phyloP scores from a whole-genome alignment of 2,113 vertebrate genomes.

The Clarias batrachus region DNA sequence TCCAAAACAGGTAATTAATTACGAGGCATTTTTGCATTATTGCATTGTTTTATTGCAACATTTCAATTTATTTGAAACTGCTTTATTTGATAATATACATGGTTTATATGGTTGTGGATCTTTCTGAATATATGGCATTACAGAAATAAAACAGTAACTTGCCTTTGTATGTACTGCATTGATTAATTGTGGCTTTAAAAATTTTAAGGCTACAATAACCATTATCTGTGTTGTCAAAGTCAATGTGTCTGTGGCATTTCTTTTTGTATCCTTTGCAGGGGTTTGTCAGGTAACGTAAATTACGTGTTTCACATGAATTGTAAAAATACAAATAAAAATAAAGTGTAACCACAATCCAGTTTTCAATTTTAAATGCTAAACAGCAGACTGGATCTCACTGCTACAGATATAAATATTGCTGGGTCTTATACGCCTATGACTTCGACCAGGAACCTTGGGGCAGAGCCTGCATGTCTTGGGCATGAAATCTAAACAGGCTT shows the following conservation, averaged over 20 bases:
- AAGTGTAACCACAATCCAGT: not conserved
- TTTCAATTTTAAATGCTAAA: slow-evolving; percentile 61
- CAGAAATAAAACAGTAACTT: not conserved
- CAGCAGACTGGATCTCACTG: slow-evolving; percentile 75
- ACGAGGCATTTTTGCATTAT: not conserved
- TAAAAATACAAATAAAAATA: not conserved
- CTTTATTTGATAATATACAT: slow-evolving; percentile 16
- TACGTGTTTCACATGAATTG: not conserved
- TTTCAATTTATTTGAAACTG: not conserved
- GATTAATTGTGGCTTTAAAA: not conserved
- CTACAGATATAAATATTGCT: slow-evolving; percentile 81
- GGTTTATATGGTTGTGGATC: not conserved
- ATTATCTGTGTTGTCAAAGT: too few relatives aligned
- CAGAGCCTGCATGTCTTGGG: slow-evolving; percentile 80
- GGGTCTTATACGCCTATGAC: slow-evolving; percentile 77
- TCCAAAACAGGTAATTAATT: not conserved
- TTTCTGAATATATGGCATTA: not conserved
- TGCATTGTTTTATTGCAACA: slow-evolving; percentile 10
- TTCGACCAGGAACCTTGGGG: slow-evolving; percentile 75
- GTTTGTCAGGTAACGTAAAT: not conserved
- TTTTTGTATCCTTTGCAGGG: not conserved
- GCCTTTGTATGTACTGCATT: slow-evolving; percentile 7
- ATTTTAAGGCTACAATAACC: not conserved
- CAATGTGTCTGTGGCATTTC: not conserved
- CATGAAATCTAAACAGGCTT: slow-evolving; percentile 83